phyloP scores from a whole-genome alignment of 2,888 invertebrate genomes.

The Electrophaes corylata region DNA sequence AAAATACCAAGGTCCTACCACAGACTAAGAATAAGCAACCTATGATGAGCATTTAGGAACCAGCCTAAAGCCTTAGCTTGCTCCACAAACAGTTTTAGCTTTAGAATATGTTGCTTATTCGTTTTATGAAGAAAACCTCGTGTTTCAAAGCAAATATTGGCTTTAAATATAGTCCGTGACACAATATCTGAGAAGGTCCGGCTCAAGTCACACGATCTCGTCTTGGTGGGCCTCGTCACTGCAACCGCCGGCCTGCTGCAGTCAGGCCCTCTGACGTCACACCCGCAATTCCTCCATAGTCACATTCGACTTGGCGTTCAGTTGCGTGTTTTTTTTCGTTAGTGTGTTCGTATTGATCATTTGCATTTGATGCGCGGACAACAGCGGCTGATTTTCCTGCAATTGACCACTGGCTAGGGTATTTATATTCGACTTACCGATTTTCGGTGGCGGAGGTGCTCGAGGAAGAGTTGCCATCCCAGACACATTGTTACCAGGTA shows the following conservation, averaged over 20 bases:
- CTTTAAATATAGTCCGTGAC: slow-evolving; percentile 70
- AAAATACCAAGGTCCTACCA: slow-evolving; percentile 1
- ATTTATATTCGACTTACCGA: slow-evolving; percentile 85
- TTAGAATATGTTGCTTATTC: slow-evolving; percentile 9
- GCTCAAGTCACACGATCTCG: slow-evolving; percentile 82
- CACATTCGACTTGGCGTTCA: slow-evolving; percentile 85
- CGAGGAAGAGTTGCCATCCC: slow-evolving; percentile 86
- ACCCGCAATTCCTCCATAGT: slow-evolving; percentile 93
- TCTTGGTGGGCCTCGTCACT: slow-evolving; percentile 79
- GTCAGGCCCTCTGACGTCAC: slow-evolving; percentile 88
- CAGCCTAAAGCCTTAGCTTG: not conserved
- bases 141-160: slow-evolving; percentile 7
- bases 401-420: slow-evolving; percentile 84
- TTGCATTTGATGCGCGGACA: slow-evolving; percentile 91
- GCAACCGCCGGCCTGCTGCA: slow-evolving; percentile 83
- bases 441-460: slow-evolving; percentile 90
- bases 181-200: slow-evolving; percentile 78
- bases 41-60: not conserved
- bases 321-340: slow-evolving; percentile 89
- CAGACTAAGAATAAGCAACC: slow-evolving; percentile 10
- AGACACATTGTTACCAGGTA: slow-evolving; percentile 87
- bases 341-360: slow-evolving; percentile 90
- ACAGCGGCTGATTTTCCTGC: slow-evolving; percentile 87
- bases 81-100: not conserved
- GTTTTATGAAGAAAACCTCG: not conserved